A percentile compares a stretch with the other conserved stretches of the same genome.
These are phyloP conservation scores for Hypomesus transpacificus DNA, from an alignment of 2,113 vertebrate species.

Conservation along the genomic window DNA sequence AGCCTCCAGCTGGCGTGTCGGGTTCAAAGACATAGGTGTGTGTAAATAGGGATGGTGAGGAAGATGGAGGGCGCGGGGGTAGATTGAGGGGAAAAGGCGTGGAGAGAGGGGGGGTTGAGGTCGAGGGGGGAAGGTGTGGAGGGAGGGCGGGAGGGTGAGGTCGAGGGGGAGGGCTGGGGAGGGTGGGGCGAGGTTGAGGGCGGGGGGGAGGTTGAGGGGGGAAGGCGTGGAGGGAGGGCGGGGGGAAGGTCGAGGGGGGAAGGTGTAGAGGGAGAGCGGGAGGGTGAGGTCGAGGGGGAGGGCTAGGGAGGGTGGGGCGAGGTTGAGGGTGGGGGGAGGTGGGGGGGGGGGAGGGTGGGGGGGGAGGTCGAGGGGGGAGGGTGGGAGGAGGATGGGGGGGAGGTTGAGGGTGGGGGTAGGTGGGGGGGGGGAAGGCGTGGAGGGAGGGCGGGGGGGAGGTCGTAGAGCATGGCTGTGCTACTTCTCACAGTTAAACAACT, in stretches of 20 bases:
- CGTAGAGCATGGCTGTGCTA: constrained; percentile 39
- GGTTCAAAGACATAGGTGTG: background rate
- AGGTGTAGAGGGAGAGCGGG: constrained; percentile 14
- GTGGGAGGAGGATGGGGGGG: too few species aligned
- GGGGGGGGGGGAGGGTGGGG: background rate
- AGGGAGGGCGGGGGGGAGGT: constrained; percentile 43
- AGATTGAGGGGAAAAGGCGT: background rate
- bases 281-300: background rate
- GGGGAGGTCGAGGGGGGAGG: background rate
- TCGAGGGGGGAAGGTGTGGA: background rate
- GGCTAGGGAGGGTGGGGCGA: background rate
- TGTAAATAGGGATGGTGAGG: background rate
- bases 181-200: background rate
- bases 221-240: background rate
- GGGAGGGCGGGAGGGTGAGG: background rate
- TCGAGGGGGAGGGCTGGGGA: background rate
- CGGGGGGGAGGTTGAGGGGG: too few species aligned
- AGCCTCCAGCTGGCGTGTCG: constrained; percentile 28
- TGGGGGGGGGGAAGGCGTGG: constrained; percentile 32
- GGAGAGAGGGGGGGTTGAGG: background rate
- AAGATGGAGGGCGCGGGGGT: too few species aligned
- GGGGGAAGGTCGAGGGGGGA: background rate
- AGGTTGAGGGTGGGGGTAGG: constrained; percentile 33
- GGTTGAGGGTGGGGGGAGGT: background rate
- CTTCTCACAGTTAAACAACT: constrained; percentile 65